These are phyloP conservation scores for Globodera ellingtonae DNA, from an alignment of 1,140 invertebrate species.

Conservation along the genomic window DNA sequence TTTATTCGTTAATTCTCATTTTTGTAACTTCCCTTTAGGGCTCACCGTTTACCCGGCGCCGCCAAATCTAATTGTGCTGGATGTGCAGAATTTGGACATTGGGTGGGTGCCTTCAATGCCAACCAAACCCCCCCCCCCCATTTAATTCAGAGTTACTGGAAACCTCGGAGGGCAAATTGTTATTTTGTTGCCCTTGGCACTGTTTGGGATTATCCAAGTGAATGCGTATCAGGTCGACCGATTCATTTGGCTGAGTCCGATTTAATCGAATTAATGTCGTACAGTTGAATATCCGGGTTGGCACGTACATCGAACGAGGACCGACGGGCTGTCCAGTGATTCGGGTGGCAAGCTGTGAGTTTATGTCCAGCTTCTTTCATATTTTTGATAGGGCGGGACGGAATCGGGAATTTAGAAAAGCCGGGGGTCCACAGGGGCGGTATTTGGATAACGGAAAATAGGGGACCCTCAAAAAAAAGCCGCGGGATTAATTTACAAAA, in stretches of 20 bases:
- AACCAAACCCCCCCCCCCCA: neutral
- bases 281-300: constrained; percentile 47
- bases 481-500: neutral
- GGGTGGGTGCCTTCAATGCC: constrained; percentile 40
- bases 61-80: constrained; percentile 59
- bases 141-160: constrained; percentile 57
- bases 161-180: constrained; percentile 63
- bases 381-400: too few species aligned
- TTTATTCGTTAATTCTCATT: too few species aligned
- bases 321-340: constrained; percentile 50
- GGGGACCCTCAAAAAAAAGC: too few species aligned
- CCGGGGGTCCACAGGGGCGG: too few species aligned
- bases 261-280: neutral
- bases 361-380: neutral
- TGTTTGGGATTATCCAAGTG: constrained; percentile 62
- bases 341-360: constrained; percentile 48
- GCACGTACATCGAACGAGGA: constrained; percentile 48
- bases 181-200: constrained; percentile 57
- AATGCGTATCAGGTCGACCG: constrained; percentile 57
- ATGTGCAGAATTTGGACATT: constrained; percentile 62
- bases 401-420: too few species aligned
- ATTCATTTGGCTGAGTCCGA: neutral
- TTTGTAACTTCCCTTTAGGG: constrained; percentile 21
- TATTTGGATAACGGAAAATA: too few species aligned
- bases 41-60: constrained; percentile 61